These are phyloP conservation scores for Andrena flavipes DNA, from an alignment of 2,888 invertebrate species.

Conservation along the genomic window DNA sequence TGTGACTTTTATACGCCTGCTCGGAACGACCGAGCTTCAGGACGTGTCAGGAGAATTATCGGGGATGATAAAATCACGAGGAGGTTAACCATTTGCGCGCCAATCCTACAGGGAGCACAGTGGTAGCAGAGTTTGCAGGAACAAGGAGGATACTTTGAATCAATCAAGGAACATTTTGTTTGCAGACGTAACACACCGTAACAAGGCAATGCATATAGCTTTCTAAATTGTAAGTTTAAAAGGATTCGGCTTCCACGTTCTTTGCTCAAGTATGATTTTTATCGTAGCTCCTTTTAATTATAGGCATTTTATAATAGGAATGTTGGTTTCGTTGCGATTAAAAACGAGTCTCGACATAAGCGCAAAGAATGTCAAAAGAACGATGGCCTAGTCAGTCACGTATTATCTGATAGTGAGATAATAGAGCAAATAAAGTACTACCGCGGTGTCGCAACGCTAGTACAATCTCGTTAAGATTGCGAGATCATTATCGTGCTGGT, in stretches of 20 bases:
- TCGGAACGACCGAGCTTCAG: not conserved
- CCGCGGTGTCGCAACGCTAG: constrained; percentile 33
- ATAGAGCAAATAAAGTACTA: constrained; percentile 43
- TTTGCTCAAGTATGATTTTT: not conserved
- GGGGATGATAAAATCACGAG: not conserved
- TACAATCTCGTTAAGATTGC: constrained; percentile 32
- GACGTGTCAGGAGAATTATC: not conserved
- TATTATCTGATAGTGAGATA: constrained; percentile 57
- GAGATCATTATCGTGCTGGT: constrained; percentile 24
- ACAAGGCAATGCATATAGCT: too few relatives aligned
- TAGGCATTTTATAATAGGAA: not conserved
- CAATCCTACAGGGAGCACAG: too few relatives aligned
- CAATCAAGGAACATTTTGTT: not conserved
- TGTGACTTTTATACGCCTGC: not conserved
- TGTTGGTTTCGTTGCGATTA: not conserved
- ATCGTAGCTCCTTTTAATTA: not conserved
- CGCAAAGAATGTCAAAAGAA: constrained; percentile 19
- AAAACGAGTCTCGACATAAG: not conserved
- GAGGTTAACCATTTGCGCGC: not conserved
- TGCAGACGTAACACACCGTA: too few relatives aligned
- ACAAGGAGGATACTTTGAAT: not conserved
- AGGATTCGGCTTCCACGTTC: too few relatives aligned
- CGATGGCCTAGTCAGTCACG: constrained; percentile 23
- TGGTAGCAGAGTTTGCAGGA: too few relatives aligned
- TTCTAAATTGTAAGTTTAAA: too few relatives aligned